A percentile compares a stretch with the other conserved stretches of the same genome.
Evolutionary conservation across 2,797 vertebrate genomes (phyloP).

Genomic region (Taeniopygia guttata): DNA sequence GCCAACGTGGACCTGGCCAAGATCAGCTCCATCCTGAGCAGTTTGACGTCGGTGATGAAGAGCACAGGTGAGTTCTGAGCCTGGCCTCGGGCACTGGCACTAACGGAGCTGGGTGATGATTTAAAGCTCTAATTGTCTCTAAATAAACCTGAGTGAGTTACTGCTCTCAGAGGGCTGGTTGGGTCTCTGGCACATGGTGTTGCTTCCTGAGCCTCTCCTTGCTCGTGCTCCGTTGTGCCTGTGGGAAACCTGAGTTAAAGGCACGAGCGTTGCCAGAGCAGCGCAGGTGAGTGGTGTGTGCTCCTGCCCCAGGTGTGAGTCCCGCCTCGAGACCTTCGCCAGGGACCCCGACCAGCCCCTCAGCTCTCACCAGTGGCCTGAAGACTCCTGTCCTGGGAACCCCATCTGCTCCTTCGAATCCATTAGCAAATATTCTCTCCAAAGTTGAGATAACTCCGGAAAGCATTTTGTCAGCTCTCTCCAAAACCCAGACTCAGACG

Average conservation of each 20-base stretch:
- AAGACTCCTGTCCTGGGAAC: constrained; percentile 77
- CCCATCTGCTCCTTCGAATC: constrained; percentile 69
- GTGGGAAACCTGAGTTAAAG: not conserved
- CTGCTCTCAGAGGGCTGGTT: not conserved
- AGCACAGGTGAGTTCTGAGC: constrained; percentile 83
- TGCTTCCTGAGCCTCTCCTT: not conserved
- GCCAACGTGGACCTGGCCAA: constrained; percentile 97
- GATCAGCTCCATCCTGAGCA: constrained; percentile 97
- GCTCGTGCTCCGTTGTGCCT: fast-evolving
- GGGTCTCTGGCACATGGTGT: not conserved
- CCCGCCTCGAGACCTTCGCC: constrained; percentile 88
- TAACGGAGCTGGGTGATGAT: not conserved
- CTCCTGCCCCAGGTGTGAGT: constrained; percentile 81
- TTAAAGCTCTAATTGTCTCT: not conserved
- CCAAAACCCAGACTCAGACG: constrained; percentile 85
- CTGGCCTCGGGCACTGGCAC: fast-evolving
- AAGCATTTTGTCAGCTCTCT: constrained; percentile 90
- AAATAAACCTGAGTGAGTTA: fast-evolving
- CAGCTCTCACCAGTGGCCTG: constrained; percentile 76
- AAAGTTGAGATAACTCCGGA: constrained; percentile 95
- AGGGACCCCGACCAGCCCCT: constrained; percentile 86
- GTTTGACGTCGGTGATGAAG: constrained; percentile 95
- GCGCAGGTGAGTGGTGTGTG: not conserved
- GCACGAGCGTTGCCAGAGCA: fast-evolving
- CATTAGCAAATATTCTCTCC: constrained; percentile 92